A percentile compares a stretch with the other conserved stretches of the same genome.
Conservation (phyloP, 2,888 invertebrate genomes). For the Aphodius sticticus region DNA sequence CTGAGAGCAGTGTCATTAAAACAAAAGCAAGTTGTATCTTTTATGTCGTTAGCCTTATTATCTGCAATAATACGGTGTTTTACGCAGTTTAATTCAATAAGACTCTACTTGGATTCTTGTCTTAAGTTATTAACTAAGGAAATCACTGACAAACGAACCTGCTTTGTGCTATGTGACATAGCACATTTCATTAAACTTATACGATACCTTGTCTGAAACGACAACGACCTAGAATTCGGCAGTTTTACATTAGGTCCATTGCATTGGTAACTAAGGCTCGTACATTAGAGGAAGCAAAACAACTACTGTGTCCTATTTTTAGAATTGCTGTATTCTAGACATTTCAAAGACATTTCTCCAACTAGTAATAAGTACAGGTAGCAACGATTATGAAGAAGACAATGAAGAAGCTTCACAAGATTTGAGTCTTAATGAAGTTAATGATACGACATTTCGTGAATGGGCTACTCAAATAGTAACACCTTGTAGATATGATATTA, state of each 20-base stretch:
- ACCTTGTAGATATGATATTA: neutral
- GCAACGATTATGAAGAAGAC: slow-evolving; percentile 4
- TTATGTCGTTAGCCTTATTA: neutral
- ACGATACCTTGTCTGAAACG: neutral
- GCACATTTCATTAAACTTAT: neutral
- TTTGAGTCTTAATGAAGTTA: neutral
- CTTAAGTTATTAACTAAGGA: neutral
- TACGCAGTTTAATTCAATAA: neutral
- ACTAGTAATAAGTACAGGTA: neutral
- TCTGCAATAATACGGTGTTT: slow-evolving; percentile 4
- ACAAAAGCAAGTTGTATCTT: neutral
- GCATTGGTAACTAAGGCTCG: neutral
- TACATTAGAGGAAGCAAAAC: neutral
- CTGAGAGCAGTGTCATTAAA: neutral
- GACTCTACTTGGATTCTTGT: neutral
- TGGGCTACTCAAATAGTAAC: neutral
- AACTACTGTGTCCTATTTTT: neutral
- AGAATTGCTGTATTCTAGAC: neutral
- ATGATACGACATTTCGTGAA: neutral
- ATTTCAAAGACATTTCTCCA: too few species aligned
- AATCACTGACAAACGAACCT: neutral
- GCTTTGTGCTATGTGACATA: neutral
- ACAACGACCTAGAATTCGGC: neutral
- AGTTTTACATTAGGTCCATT: slow-evolving; percentile 4
- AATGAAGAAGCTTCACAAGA: neutral